phyloP scores from a whole-genome alignment of 2,888 invertebrate genomes.

The Agapostemon virescens region DNA sequence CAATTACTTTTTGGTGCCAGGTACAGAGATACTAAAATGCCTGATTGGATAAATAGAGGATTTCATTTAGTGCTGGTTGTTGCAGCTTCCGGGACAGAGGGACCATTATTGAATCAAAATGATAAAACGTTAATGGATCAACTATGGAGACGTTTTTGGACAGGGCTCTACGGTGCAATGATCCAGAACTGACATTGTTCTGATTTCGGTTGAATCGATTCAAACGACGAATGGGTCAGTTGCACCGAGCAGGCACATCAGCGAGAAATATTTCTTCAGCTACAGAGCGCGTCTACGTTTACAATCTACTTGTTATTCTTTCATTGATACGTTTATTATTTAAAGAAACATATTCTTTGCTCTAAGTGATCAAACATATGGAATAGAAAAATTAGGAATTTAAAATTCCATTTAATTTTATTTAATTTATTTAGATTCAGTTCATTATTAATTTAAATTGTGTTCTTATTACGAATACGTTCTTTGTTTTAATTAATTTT shows the following conservation, averaged over 20 bases:
- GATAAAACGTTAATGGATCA: neutral
- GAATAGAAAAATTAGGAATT: neutral
- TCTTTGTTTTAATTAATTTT: neutral
- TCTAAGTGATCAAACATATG: neutral
- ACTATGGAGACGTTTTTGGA: slow-evolving; percentile 7
- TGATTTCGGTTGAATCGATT: slow-evolving; percentile 44
- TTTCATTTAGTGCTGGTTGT: neutral
- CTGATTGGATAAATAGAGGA: neutral
- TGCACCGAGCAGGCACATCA: slow-evolving; percentile 15
- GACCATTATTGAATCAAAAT: neutral
- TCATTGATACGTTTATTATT: no score
- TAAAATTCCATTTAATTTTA: neutral
- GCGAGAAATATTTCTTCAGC: slow-evolving; percentile 13
- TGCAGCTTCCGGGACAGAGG: neutral
- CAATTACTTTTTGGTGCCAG: no score
- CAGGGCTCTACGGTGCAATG: slow-evolving; percentile 25
- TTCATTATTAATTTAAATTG: neutral
- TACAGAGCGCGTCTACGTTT: neutral
- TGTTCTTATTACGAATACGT: neutral
- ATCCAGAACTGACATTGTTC: slow-evolving; percentile 45
- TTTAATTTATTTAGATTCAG: neutral
- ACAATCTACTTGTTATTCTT: neutral
- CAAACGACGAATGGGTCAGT: slow-evolving; percentile 18
- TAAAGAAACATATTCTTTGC: neutral
- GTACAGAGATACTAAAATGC: neutral